Evolutionary conservation across 2,888 invertebrate species (phyloP).

Genomic region (Cryptocephalus primarius): DNA sequence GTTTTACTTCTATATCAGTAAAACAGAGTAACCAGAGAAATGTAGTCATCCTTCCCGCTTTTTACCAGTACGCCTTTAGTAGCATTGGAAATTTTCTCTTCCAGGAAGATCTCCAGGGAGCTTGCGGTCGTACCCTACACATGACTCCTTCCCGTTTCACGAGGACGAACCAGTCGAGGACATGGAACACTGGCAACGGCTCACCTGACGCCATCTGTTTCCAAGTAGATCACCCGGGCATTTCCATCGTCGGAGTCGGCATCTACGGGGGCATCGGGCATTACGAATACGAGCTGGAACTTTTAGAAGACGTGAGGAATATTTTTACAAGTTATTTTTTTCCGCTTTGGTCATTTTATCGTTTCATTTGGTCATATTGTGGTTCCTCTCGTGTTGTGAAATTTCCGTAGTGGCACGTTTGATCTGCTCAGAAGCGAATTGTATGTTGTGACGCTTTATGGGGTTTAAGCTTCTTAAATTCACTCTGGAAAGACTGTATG

Average conservation of each 20-base stretch:
- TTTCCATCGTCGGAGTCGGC: slow-evolving; percentile 80
- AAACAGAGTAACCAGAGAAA: not conserved
- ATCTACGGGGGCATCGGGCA: slow-evolving; percentile 83
- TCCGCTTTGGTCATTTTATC: not conserved
- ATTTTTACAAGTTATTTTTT: not conserved
- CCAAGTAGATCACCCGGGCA: slow-evolving; percentile 80
- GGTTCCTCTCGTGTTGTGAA: too few species aligned
- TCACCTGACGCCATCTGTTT: slow-evolving; percentile 95
- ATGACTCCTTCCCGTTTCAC: slow-evolving; percentile 86
- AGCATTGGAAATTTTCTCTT: not conserved
- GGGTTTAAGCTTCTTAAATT: too few species aligned
- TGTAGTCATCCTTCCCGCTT: too few species aligned
- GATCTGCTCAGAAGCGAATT: too few species aligned
- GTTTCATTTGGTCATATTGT: not conserved
- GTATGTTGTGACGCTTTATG: too few species aligned
- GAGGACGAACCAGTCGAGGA: slow-evolving; percentile 75
- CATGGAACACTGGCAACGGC: slow-evolving; percentile 96
- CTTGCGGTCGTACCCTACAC: slow-evolving; percentile 66
- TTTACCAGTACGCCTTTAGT: too few species aligned
- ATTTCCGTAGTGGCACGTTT: too few species aligned
- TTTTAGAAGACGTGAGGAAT: slow-evolving; percentile 64
- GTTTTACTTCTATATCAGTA: slow-evolving; percentile 13
- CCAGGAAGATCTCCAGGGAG: slow-evolving; percentile 58
- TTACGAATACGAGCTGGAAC: slow-evolving; percentile 84
- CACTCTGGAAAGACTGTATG: too few species aligned